These are phyloP conservation scores for Sparus aurata DNA, from an alignment of 2,797 vertebrate species.

Conservation along the genomic window DNA sequence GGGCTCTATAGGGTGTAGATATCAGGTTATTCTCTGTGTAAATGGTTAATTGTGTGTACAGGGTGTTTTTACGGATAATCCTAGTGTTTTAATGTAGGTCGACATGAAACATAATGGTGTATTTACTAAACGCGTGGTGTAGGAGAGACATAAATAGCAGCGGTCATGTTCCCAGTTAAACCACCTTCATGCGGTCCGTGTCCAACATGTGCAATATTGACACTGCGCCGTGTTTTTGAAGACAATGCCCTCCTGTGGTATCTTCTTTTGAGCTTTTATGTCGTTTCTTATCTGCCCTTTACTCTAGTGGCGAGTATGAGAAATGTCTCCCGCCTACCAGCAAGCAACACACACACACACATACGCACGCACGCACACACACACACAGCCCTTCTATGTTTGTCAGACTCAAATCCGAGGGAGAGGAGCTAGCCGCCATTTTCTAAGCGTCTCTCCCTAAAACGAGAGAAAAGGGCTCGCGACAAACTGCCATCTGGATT, in stretches of 20 bases:
- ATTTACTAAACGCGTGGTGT: not conserved
- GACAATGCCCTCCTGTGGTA: conserved; percentile 82
- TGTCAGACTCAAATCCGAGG: conserved; percentile 89
- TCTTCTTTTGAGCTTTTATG: conserved; percentile 67
- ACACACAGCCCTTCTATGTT: conserved; percentile 83
- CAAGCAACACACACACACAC: conserved; percentile 36
- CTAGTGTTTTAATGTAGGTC: not conserved
- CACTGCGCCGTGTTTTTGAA: conserved; percentile 40
- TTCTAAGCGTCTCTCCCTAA: conserved; percentile 91
- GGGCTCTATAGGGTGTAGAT: not conserved
- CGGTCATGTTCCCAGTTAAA: not conserved
- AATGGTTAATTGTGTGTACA: not conserved
- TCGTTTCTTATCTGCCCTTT: conserved; percentile 75
- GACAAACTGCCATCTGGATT: conserved; percentile 67
- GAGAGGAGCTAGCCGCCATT: conserved; percentile 94
- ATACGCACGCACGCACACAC: conserved; percentile 49
- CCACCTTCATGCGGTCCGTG: not conserved
- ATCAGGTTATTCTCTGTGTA: not conserved
- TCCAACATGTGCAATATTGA: conserved; percentile 23
- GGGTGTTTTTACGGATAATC: not conserved
- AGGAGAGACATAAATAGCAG: not conserved
- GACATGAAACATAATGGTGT: not conserved
- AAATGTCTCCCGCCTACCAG: conserved; percentile 87
- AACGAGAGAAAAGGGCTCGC: conserved; percentile 84
- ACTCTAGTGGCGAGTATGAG: conserved; percentile 82